Evolutionary conservation across 1,140 invertebrate species (phyloP), one percentile per base, ranked within the genome.

Genomic region (Meloidogyne hapla): DNA sequence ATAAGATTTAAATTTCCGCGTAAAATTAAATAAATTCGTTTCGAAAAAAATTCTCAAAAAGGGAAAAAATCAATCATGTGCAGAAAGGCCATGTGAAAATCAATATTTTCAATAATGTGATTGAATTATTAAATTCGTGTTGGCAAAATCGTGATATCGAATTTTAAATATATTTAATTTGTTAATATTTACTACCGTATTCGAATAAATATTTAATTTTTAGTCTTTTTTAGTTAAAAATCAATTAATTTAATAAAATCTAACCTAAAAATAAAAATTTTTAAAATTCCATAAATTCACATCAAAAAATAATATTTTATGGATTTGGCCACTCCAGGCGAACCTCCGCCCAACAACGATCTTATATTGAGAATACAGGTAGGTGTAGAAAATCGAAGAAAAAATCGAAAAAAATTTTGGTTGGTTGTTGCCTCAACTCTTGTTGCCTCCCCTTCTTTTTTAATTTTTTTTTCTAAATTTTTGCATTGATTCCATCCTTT

Each of bases 311-410:
- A 13, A 12, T 25, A 69, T 23, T 68, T 28, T 26, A 71, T 72
- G 70, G 70, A 72, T 61, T 25, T 72, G 48, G 63, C 63, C n/a
- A 33, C 25, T 21, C 48, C 48, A 25, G 70, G 70, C 2, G 70
- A 72, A 8, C 70, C 65, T n/a, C 6, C 21, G 26, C 15, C 70
- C 5, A 61, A 23, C 10, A 72, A 61, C n/a, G 70, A 72, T 23
- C 25, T 72, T 56, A 72, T 72, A 23, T 45, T 28, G 15, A 18
- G 33, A 63, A 63, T 72, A 21, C 70, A 72, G 70, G 70, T 72
- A 18, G n/a, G 1, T n/a, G 42, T 1, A 15, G 13, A 45, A 45
- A 45, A 45, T 45, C 1, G 40, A 45, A 18, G 4, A 18, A n/a
- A 42, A 42, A 42, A 42, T 25, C 4, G 9, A 10, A 38, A 72